phyloP scores from a whole-genome alignment of 2,888 invertebrate genomes.

The Gymnosoma rotundatum region DNA sequence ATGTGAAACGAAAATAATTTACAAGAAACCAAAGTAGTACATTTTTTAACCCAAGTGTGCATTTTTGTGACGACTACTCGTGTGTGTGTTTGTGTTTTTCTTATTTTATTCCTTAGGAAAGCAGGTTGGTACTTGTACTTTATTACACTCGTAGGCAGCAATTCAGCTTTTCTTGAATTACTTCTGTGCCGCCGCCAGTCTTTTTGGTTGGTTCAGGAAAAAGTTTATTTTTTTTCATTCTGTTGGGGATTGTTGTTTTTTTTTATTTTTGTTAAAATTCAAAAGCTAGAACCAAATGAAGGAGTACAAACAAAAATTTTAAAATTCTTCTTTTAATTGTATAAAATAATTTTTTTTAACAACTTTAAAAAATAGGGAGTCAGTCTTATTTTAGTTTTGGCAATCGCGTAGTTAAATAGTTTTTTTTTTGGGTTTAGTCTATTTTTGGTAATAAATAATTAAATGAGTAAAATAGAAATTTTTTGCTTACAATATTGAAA shows the following conservation, averaged over 20 bases:
- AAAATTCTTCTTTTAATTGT: slow-evolving; percentile 49
- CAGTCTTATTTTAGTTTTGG: slow-evolving; percentile 26
- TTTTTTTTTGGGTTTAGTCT: not conserved
- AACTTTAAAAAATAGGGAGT: slow-evolving; percentile 13
- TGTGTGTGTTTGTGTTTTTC: not conserved
- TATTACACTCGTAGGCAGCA: slow-evolving; percentile 58
- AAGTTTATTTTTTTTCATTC: slow-evolving; percentile 24
- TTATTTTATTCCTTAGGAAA: slow-evolving; percentile 26
- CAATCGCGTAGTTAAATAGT: slow-evolving; percentile 29
- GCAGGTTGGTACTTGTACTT: slow-evolving; percentile 52
- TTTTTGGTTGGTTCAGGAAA: slow-evolving; percentile 45
- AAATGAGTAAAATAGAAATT: slow-evolving; percentile 35
- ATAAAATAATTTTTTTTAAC: slow-evolving; percentile 31
- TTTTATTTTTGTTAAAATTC: not conserved
- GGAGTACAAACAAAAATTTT: not conserved
- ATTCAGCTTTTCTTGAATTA: slow-evolving; percentile 62
- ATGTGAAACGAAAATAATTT: slow-evolving; percentile 59
- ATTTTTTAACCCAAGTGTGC: slow-evolving; percentile 28
- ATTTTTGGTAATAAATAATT: slow-evolving; percentile 39
- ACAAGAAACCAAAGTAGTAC: slow-evolving; percentile 46
- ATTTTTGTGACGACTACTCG: not conserved
- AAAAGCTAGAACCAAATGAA: slow-evolving; percentile 33
- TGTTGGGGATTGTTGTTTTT: slow-evolving; percentile 1
- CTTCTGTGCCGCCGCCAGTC: slow-evolving; percentile 56
- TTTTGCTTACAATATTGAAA: slow-evolving; percentile 20